Evolutionary conservation across 1,140 invertebrate species (phyloP).

Genomic region (Sycobia sp.): DNA sequence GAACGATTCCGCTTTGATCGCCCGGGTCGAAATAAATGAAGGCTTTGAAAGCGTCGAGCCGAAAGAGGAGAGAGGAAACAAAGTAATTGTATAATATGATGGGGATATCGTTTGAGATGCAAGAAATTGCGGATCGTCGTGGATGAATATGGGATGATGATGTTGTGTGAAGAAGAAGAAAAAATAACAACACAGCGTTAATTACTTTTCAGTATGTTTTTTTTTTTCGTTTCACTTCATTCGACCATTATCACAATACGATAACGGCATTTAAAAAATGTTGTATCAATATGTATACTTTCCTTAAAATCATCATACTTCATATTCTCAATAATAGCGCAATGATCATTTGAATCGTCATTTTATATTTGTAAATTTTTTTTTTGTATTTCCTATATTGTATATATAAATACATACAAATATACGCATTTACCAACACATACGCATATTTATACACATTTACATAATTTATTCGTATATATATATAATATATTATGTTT

Average conservation of each 20-base stretch:
- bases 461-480: too few relatives aligned
- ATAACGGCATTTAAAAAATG: conserved; percentile 60
- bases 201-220: conserved; percentile 28
- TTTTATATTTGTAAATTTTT: conserved; percentile 21
- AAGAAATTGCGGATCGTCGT: too few relatives aligned
- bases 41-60: too few relatives aligned
- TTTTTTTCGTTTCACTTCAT: conserved; percentile 50
- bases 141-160: background rate
- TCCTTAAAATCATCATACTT: conserved; percentile 62
- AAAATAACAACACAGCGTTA: conserved; percentile 1
- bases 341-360: conserved; percentile 50
- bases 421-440: too few relatives aligned
- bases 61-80: too few relatives aligned
- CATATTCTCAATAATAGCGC: conserved; percentile 55
- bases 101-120: too few relatives aligned
- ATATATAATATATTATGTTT: conserved; percentile 50
- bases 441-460: too few relatives aligned
- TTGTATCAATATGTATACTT: conserved; percentile 63
- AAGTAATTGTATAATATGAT: too few relatives aligned
- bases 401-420: too few relatives aligned
- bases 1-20: too few relatives aligned
- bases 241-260: conserved; percentile 57
- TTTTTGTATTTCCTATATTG: conserved; percentile 16
- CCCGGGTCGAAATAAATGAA: too few relatives aligned
- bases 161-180: background rate